A percentile compares a stretch with the other conserved stretches of the same genome.
These are phyloP conservation scores for Lithophane leautieri DNA, from an alignment of 2,888 invertebrate genomes.

Conservation along the genomic window DNA sequence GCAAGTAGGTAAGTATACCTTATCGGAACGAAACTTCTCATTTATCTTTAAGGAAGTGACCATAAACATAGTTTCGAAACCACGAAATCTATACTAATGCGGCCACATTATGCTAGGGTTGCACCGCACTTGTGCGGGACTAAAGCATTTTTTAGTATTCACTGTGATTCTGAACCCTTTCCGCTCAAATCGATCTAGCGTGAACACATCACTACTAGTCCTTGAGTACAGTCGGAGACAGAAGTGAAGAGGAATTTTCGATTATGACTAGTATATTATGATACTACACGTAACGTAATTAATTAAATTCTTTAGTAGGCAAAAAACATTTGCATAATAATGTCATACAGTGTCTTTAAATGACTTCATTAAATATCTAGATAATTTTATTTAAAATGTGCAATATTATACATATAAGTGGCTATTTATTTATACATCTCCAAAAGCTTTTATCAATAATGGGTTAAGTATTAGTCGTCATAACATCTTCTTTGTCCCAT, in stretches of 20 bases:
- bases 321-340: not conserved
- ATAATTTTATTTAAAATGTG: not conserved
- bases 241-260: not conserved
- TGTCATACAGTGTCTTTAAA: not conserved
- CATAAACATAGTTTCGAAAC: conserved; percentile 48
- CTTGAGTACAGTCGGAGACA: conserved; percentile 64
- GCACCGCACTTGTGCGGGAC: conserved; percentile 69
- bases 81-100: conserved; percentile 54
- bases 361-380: not conserved
- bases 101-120: conserved; percentile 58
- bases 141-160: conserved; percentile 69
- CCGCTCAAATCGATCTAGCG: conserved; percentile 80
- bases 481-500: not conserved
- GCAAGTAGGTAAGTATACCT: not conserved
- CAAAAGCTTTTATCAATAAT: not conserved
- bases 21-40: conserved; percentile 54
- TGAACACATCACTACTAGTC: conserved; percentile 76
- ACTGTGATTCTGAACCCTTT: conserved; percentile 68
- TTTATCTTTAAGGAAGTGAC: conserved; percentile 52
- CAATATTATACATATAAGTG: not conserved
- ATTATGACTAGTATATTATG: not conserved
- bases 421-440: not conserved
- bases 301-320: not conserved
- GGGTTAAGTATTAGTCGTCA: not conserved
- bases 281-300: not conserved